Conservation (phyloP, 1,140 invertebrate genomes). For the Lepidurus couesii region DNA sequence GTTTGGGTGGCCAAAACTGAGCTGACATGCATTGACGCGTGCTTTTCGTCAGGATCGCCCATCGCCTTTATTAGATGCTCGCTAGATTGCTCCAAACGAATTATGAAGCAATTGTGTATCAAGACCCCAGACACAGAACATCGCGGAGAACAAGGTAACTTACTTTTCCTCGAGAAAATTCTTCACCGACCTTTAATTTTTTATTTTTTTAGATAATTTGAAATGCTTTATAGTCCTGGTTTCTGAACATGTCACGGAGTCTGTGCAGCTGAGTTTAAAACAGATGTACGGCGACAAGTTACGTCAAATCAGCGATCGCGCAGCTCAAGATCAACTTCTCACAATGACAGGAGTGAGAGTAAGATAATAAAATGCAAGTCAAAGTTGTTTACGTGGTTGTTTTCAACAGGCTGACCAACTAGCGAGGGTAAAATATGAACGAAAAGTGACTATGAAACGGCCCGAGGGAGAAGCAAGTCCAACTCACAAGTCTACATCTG, state of each 20-base stretch:
- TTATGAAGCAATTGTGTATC: constrained; percentile 51
- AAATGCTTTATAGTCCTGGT: neutral
- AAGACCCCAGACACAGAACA: neutral
- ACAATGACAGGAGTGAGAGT: constrained; percentile 53
- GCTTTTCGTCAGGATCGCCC: constrained; percentile 42
- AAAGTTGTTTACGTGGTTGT: constrained; percentile 44
- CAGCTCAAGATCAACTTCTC: constrained; percentile 60
- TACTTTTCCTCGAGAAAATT: neutral
- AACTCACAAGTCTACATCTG: constrained; percentile 24
- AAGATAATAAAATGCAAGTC: constrained; percentile 54
- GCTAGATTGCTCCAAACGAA: constrained; percentile 65
- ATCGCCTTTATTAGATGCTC: constrained; percentile 56
- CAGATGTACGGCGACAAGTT: neutral
- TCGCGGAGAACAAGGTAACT: neutral
- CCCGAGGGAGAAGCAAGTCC: constrained; percentile 23
- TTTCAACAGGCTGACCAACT: neutral
- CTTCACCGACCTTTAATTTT: neutral
- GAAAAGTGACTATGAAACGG: constrained; percentile 27
- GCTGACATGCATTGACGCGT: constrained; percentile 18
- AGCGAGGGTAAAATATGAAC: constrained; percentile 47
- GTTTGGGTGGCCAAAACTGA: neutral
- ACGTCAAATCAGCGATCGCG: constrained; percentile 37
- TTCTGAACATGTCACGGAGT: neutral
- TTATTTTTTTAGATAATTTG: neutral
- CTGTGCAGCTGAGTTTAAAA: neutral